Percentiles rank a stretch among this genome's conserved stretches.
Evolutionary conservation across 2,113 vertebrate genomes (phyloP).

Genomic region (Sterrhoptilus dennistouni): DNA sequence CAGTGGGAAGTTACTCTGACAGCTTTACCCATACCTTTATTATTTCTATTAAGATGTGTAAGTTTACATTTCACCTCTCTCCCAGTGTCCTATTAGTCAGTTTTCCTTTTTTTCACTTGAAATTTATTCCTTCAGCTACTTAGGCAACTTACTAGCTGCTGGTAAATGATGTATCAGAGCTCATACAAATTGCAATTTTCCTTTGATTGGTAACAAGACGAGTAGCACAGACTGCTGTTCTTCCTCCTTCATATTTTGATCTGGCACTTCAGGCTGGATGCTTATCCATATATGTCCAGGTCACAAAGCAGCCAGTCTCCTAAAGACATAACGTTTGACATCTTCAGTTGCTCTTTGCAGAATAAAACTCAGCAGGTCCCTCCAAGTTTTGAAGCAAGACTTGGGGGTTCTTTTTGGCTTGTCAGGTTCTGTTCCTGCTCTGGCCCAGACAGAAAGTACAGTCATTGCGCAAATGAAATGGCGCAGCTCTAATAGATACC

Average conservation of each 20-base stretch:
- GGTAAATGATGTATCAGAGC: neutral
- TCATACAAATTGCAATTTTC: neutral
- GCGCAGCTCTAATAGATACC: neutral
- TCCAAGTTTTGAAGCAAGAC: neutral
- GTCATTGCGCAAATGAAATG: neutral
- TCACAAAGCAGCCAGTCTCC: neutral
- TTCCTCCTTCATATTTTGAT: neutral
- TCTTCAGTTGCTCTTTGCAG: neutral
- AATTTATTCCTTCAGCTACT: neutral
- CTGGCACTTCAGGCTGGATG: neutral
- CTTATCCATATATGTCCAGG: neutral
- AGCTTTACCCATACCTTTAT: conserved; percentile 30
- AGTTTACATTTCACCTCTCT: conserved; percentile 8
- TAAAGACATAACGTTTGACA: neutral
- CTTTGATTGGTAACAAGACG: neutral
- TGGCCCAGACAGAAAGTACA: neutral
- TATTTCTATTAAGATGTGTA: conserved; percentile 21
- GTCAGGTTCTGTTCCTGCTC: neutral
- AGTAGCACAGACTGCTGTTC: neutral
- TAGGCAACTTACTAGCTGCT: neutral
- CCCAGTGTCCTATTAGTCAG: neutral
- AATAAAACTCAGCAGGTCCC: neutral
- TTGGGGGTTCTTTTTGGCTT: neutral
- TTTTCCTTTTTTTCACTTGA: neutral
- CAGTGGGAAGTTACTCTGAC: neutral